A percentile compares a stretch with the other conserved stretches of the same genome.
These are phyloP conservation scores for Onychomys leucogaster DNA, from an alignment of 2,797 vertebrate species.

Conservation along the genomic window DNA sequence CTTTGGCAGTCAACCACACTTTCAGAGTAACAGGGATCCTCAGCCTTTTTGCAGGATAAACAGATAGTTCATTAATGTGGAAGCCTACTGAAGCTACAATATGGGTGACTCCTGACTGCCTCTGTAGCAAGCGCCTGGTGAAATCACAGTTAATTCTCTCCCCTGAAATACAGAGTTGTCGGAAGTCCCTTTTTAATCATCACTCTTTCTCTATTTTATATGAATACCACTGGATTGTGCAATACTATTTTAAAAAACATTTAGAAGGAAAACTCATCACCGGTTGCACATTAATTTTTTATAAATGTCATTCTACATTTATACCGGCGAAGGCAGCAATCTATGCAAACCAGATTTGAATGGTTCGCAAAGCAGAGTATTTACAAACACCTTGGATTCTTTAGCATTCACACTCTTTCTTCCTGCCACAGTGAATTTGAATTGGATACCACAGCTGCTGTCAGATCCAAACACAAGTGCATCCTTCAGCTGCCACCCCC, in stretches of 20 bases:
- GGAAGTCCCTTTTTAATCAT: slow-evolving; percentile 82
- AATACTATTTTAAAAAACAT: slow-evolving; percentile 84
- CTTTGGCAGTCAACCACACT: background rate
- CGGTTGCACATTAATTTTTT: slow-evolving; percentile 81
- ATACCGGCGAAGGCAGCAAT: slow-evolving; percentile 77
- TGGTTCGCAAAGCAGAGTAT: slow-evolving; percentile 84
- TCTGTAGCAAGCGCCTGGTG: slow-evolving; percentile 12
- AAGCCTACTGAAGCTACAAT: slow-evolving; percentile 72
- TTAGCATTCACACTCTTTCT: slow-evolving; percentile 84
- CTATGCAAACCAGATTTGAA: slow-evolving; percentile 84
- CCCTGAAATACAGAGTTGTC: slow-evolving; percentile 75
- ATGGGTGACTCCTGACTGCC: slow-evolving; percentile 51
- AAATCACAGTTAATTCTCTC: slow-evolving; percentile 79
- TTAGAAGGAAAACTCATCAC: slow-evolving; percentile 84
- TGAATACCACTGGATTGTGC: slow-evolving; percentile 84
- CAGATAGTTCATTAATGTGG: slow-evolving; percentile 67
- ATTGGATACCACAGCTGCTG: slow-evolving; percentile 86
- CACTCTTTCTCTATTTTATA: slow-evolving; percentile 78
- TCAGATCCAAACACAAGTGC: slow-evolving; percentile 85
- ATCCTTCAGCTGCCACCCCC: slow-evolving; percentile 86
- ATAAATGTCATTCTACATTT: slow-evolving; percentile 86
- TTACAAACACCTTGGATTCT: slow-evolving; percentile 87
- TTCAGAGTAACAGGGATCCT: slow-evolving; percentile 22
- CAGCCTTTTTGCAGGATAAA: slow-evolving; percentile 67
- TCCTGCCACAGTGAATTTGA: slow-evolving; percentile 88